Percentiles rank a stretch among this genome's conserved stretches.
Conservation (phyloP, 2,888 invertebrate species). For the Volucella inflata region DNA sequence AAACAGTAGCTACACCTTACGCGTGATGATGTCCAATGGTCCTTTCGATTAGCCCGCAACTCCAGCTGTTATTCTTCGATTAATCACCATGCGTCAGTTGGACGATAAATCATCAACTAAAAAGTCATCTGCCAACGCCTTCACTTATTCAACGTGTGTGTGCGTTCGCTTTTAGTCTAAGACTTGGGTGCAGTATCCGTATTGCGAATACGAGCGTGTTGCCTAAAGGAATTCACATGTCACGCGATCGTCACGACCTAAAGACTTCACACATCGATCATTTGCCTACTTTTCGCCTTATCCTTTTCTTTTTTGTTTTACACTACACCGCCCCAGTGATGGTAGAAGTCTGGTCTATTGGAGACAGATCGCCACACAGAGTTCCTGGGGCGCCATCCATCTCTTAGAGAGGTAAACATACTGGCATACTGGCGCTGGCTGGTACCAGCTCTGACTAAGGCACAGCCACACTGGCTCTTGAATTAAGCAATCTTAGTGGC, state of each 20-base stretch:
- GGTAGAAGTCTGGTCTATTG: conserved; percentile 13
- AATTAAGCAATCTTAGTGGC: conserved; percentile 57
- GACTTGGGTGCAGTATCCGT: conserved; percentile 42
- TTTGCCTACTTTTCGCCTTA: conserved; percentile 38
- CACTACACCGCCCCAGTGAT: background rate
- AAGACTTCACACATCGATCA: conserved; percentile 61
- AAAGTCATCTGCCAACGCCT: conserved; percentile 62
- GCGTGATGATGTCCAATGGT: conserved; percentile 6
- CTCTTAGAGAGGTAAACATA: conserved; percentile 1
- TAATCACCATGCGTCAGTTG: conserved; percentile 37
- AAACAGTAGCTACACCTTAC: conserved; percentile 14
- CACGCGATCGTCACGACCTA: conserved; percentile 58
- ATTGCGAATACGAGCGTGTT: background rate
- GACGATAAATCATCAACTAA: conserved; percentile 43
- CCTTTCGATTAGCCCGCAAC: conserved; percentile 37
- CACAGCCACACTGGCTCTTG: conserved; percentile 17
- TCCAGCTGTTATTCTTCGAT: conserved; percentile 53
- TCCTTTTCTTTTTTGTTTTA: background rate
- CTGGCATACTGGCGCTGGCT: too few relatives aligned
- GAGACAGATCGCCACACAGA: conserved; percentile 25
- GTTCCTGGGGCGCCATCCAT: conserved; percentile 44
- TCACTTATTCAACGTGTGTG: conserved; percentile 17
- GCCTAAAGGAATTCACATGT: conserved; percentile 47
- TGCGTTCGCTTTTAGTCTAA: conserved; percentile 4
- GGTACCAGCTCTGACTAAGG: too few relatives aligned